phyloP scores from a whole-genome alignment of 2,888 invertebrate species.

The Lordiphosa andalusiaca region DNA sequence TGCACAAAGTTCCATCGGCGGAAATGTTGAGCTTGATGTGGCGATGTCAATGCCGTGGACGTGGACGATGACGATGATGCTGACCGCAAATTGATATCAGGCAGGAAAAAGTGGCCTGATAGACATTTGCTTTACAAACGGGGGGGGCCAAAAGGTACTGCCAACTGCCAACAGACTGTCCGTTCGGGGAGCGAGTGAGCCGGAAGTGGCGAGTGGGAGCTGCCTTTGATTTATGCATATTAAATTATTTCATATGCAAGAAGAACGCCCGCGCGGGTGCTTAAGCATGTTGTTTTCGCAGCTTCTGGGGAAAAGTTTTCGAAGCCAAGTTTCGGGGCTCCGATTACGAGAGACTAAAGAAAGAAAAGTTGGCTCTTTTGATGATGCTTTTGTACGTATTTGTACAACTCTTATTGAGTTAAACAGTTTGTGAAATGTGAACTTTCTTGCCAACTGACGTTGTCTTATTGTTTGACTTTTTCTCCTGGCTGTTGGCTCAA shows the following conservation, averaged over 20 bases:
- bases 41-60: conserved; percentile 28
- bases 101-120: conserved; percentile 15
- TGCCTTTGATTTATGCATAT: conserved; percentile 63
- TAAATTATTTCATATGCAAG: conserved; percentile 49
- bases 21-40: conserved; percentile 33
- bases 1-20: conserved; percentile 34
- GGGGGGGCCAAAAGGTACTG: conserved; percentile 15
- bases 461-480: conserved; percentile 26
- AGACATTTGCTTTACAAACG: conserved; percentile 7
- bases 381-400: conserved; percentile 51
- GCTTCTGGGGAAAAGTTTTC: conserved; percentile 3
- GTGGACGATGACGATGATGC: conserved; percentile 15
- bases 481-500: conserved; percentile 20
- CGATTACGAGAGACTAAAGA: conserved; percentile 6
- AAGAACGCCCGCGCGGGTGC: conserved; percentile 10
- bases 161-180: conserved; percentile 12
- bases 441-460: conserved; percentile 28
- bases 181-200: conserved; percentile 16
- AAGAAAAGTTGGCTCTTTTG: conserved; percentile 56
- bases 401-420: conserved; percentile 69
- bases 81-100: conserved; percentile 65
- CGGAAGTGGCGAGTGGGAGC: conserved; percentile 13
- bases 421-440: conserved; percentile 65
- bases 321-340: conserved; percentile 38
- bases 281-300: conserved; percentile 16